A percentile compares a stretch with the other conserved stretches of the same genome.
Conservation (phyloP, 2,888 invertebrate genomes). For the Taphrorychus bicolor region DNA sequence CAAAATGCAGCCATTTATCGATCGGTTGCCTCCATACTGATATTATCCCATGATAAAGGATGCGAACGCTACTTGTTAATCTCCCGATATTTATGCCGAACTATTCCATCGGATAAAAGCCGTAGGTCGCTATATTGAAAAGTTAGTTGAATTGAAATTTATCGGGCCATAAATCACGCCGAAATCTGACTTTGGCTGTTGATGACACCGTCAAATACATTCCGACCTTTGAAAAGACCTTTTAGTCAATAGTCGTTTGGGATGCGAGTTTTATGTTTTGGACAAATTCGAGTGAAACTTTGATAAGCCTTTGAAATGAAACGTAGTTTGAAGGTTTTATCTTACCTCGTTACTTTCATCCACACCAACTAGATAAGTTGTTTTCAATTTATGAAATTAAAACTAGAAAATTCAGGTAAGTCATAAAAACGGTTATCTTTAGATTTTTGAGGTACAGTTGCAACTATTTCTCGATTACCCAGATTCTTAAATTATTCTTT, state of each 20-base stretch:
- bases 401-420: too few relatives aligned
- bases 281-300: too few relatives aligned
- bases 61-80: neutral
- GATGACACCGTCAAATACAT: neutral
- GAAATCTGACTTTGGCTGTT: neutral
- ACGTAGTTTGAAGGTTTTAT: too few relatives aligned
- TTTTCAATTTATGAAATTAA: too few relatives aligned
- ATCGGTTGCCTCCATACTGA: neutral
- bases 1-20: slow-evolving; percentile 2
- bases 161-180: neutral
- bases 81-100: slow-evolving; percentile 1
- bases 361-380: too few relatives aligned
- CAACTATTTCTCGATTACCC: too few relatives aligned
- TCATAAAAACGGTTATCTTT: too few relatives aligned
- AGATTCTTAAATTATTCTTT: too few relatives aligned
- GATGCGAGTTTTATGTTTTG: neutral
- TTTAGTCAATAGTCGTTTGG: neutral
- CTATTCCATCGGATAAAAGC: slow-evolving; percentile 4
- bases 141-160: slow-evolving; percentile 4
- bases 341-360: too few relatives aligned
- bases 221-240: neutral
- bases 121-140: neutral
- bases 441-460: too few relatives aligned
- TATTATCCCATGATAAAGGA: neutral
- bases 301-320: too few relatives aligned